Evolutionary conservation across 2,113 vertebrate species (phyloP).

Genomic region (Sebastes schlegelii): DNA sequence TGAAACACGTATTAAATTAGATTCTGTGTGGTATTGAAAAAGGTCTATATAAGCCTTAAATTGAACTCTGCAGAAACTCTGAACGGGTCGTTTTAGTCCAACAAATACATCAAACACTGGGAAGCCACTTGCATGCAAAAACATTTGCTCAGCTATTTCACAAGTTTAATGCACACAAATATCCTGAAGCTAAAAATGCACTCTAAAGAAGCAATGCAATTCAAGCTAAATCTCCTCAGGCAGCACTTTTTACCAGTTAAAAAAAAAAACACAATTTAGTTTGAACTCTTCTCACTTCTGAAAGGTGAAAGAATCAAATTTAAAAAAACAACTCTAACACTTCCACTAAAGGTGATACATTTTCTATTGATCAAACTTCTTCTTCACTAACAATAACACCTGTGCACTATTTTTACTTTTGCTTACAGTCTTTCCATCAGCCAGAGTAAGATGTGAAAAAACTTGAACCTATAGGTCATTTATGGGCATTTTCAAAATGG

Average conservation of each 20-base stretch:
- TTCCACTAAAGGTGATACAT: neutral
- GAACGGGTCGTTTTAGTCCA: neutral
- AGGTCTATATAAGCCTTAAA: neutral
- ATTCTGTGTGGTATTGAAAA: neutral
- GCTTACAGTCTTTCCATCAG: neutral
- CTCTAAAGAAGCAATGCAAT: neutral
- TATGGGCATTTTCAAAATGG: neutral
- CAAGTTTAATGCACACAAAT: neutral
- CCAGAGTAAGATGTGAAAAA: neutral
- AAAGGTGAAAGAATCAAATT: neutral
- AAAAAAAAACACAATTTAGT: neutral
- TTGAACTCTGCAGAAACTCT: neutral
- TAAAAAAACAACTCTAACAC: no score
- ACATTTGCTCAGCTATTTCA: neutral
- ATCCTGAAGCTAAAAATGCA: neutral
- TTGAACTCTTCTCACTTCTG: slow-evolving; percentile 9
- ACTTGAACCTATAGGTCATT: neutral
- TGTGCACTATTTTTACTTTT: neutral
- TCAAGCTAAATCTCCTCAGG: slow-evolving; percentile 1
- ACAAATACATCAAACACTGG: neutral
- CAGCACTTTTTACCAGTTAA: neutral
- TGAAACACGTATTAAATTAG: neutral
- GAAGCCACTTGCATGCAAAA: neutral
- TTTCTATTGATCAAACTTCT: neutral
- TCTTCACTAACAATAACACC: neutral